Percentiles rank a stretch among this genome's conserved stretches.
Conservation (phyloP, 1,140 invertebrate species). For the Apis florea region DNA sequence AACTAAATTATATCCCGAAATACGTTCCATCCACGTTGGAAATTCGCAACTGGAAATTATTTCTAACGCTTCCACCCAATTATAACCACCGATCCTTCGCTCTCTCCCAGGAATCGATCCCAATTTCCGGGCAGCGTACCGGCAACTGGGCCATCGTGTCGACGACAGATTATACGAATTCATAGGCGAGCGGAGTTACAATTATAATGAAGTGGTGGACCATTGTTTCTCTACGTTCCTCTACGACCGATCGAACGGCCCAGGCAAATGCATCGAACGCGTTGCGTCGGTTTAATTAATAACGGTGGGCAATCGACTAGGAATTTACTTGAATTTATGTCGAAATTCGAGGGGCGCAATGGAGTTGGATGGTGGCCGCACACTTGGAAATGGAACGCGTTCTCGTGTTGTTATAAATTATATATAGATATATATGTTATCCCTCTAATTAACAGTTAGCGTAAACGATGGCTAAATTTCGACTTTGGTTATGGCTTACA, state of each 20-base stretch:
- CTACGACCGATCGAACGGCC: slow-evolving; percentile 7
- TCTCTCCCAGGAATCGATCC: not conserved
- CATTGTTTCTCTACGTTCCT: slow-evolving; percentile 16
- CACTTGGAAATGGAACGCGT: slow-evolving; percentile 3
- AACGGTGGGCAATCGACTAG: slow-evolving; percentile 20
- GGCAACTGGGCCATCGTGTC: not conserved
- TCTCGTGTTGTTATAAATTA: slow-evolving; percentile 30
- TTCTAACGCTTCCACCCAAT: not conserved
- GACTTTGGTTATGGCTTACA: slow-evolving; percentile 17
- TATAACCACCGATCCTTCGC: not conserved
- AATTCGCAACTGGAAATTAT: not conserved
- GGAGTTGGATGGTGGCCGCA: not conserved
- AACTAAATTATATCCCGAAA: no score
- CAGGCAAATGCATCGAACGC: slow-evolving; percentile 12
- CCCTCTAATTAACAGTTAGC: slow-evolving; percentile 45
- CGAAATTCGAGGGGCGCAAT: slow-evolving; percentile 12
- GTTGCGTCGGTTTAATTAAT: slow-evolving; percentile 36
- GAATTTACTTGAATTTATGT: slow-evolving; percentile 42
- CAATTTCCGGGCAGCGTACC: not conserved
- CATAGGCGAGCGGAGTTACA: not conserved
- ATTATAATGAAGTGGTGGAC: slow-evolving; percentile 26
- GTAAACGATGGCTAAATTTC: not conserved
- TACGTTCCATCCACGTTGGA: no score
- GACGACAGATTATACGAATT: slow-evolving; percentile 24
- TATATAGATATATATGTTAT: slow-evolving; percentile 6